A percentile compares a stretch with the other conserved stretches of the same genome.
phyloP scores from a whole-genome alignment of 2,797 vertebrate genomes.

The Jordanella pulchra region DNA sequence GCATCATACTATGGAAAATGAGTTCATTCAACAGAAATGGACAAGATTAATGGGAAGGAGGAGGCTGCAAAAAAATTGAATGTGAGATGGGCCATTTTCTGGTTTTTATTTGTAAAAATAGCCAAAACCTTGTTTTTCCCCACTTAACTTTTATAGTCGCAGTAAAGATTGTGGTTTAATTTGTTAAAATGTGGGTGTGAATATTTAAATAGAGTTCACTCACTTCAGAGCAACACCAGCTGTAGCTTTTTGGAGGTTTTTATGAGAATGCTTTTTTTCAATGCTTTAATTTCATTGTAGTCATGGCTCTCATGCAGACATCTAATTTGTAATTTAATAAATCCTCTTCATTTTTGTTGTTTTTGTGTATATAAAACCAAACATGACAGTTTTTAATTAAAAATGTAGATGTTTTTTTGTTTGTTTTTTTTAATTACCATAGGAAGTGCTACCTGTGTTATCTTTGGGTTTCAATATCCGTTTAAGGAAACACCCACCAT shows the following conservation, averaged over 20 bases:
- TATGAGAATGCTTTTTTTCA: slow-evolving; percentile 23
- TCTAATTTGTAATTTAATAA: neutral
- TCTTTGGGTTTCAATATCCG: slow-evolving; percentile 36
- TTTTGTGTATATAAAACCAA: slow-evolving; percentile 1
- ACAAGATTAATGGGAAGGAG: neutral
- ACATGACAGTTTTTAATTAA: neutral
- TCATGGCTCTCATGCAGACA: neutral
- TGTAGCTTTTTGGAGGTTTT: slow-evolving; percentile 40
- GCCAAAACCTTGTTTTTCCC: neutral
- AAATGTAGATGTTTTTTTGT: too few species aligned
- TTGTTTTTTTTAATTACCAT: slow-evolving; percentile 10
- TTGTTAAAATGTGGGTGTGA: neutral
- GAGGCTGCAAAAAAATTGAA: neutral
- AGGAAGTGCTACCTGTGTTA: slow-evolving; percentile 22
- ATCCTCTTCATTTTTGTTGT: slow-evolving; percentile 2
- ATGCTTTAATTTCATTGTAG: neutral
- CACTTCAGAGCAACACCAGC: slow-evolving; percentile 19
- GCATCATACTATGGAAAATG: neutral
- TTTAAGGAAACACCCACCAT: slow-evolving; percentile 9
- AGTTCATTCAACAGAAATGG: neutral
- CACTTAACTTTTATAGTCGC: neutral
- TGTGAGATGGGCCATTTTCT: neutral
- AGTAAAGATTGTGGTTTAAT: neutral
- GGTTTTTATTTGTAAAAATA: neutral
- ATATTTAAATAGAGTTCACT: slow-evolving; percentile 11